Conservation (phyloP, 2,888 invertebrate genomes). For the Acanthosepion pharaonis region DNA sequence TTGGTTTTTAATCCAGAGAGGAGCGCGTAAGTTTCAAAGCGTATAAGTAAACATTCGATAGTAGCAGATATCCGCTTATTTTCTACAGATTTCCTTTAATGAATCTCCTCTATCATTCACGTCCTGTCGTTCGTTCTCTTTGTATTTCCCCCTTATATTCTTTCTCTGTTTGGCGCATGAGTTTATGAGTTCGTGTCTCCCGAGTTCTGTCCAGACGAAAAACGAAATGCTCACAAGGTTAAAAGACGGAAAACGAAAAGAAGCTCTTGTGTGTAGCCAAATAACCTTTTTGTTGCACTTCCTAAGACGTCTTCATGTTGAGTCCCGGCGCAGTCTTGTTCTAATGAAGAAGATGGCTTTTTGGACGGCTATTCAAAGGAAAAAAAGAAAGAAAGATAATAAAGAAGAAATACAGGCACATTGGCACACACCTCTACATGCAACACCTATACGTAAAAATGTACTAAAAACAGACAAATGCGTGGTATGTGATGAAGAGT, state of each 20-base stretch:
- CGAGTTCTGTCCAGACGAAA: constrained; percentile 1
- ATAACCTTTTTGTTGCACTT: not conserved
- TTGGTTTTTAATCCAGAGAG: not conserved
- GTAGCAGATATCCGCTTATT: no score
- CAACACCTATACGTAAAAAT: not conserved
- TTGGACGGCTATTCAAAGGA: not conserved
- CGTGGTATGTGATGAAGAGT: not conserved
- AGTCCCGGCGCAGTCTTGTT: constrained; percentile 33
- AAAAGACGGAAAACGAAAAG: constrained; percentile 33
- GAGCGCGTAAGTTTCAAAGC: no score
- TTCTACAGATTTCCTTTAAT: no score
- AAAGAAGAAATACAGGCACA: not conserved
- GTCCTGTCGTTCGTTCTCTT: not conserved
- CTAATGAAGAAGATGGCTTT: not conserved
- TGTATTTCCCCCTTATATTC: not conserved
- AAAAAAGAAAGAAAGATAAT: not conserved
- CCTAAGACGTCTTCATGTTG: not conserved
- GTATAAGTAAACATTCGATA: no score
- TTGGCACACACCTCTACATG: not conserved
- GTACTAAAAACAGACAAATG: not conserved
- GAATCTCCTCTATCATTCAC: not conserved
- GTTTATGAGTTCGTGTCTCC: no score
- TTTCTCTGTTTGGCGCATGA: no score
- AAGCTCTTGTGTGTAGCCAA: constrained; percentile 33
- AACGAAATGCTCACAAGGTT: constrained; percentile 33